These are phyloP conservation scores for Mythimna impura DNA, from an alignment of 2,888 invertebrate genomes.

Conservation along the genomic window DNA sequence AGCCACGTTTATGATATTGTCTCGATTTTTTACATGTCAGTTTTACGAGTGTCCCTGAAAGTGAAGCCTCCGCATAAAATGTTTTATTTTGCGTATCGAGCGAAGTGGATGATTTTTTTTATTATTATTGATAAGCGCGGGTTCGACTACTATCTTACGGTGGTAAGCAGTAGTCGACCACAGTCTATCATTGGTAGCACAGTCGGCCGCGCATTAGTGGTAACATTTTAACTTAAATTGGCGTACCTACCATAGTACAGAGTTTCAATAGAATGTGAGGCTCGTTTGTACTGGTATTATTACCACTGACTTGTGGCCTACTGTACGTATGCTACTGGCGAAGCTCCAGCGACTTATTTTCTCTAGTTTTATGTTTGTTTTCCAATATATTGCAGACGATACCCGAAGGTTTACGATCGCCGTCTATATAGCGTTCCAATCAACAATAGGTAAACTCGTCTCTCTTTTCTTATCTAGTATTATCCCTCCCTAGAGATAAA, in stretches of 20 bases:
- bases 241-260: background rate
- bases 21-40: conserved; percentile 16
- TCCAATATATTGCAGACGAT: conserved; percentile 6
- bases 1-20: background rate
- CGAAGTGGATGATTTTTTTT: conserved; percentile 2
- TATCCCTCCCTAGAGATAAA: no score
- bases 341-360: conserved; percentile 4
- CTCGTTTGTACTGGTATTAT: background rate
- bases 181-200: conserved; percentile 12
- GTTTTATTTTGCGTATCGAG: conserved; percentile 11
- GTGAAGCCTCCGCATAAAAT: conserved; percentile 18
- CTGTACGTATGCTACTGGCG: background rate
- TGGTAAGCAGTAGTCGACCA: no score
- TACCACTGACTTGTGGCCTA: no score
- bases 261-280: background rate
- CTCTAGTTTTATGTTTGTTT: conserved; percentile 18
- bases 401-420: conserved; percentile 20
- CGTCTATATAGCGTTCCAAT: background rate
- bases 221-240: background rate
- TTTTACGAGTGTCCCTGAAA: conserved; percentile 18
- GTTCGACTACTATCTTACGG: no score
- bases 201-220: background rate
- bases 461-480: no score
- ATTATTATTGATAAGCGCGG: background rate
- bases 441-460: conserved; percentile 1